These are phyloP conservation scores for Gobius niger DNA, from an alignment of 2,113 vertebrate genomes.

Conservation along the genomic window DNA sequence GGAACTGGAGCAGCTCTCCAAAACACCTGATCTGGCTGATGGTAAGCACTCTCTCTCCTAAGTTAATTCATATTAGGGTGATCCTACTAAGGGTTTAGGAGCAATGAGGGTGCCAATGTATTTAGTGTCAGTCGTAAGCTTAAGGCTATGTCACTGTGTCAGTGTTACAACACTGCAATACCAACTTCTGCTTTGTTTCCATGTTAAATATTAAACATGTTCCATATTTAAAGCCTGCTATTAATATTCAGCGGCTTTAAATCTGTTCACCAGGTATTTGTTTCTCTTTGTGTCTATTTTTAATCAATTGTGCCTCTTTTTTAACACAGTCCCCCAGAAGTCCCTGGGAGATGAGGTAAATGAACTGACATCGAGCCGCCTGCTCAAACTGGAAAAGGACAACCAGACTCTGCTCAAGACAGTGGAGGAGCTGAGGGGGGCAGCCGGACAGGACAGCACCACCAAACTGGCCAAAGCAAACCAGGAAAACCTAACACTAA, in stretches of 20 bases:
- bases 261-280: not conserved
- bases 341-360: slow-evolving; percentile 95
- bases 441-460: slow-evolving; percentile 73
- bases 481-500: slow-evolving; percentile 91
- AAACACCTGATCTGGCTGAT: slow-evolving; percentile 89
- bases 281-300: not conserved
- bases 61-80: not conserved
- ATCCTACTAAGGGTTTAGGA: not conserved
- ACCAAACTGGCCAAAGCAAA: slow-evolving; percentile 83
- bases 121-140: slow-evolving; percentile 23
- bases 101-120: not conserved
- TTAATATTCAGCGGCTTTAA: slow-evolving; percentile 64
- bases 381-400: slow-evolving; percentile 96
- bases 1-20: slow-evolving; percentile 96
- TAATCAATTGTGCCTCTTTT: not conserved
- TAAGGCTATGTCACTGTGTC: slow-evolving; percentile 9
- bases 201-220: no score
- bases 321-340: slow-evolving; percentile 84
- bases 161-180: not conserved
- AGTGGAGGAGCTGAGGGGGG: slow-evolving; percentile 86
- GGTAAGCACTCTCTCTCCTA: slow-evolving; percentile 68
- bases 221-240: slow-evolving; percentile 62
- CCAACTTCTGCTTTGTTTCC: slow-evolving; percentile 54
- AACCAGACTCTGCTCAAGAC: slow-evolving; percentile 93
- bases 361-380: slow-evolving; percentile 91